phyloP scores from a whole-genome alignment of 2,113 vertebrate genomes.

The western clawed frog (Xenopus tropicalis) region UCB_Xtro_10.0 CM004443.2:114255501-114256000 shows the following conservation, averaged over 20 bases:
- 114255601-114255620: background rate
- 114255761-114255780: conserved; percentile 42
- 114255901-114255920: conserved; percentile 24
- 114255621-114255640: background rate
- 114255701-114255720: conserved; percentile 21
- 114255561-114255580: no score
- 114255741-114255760: conserved; percentile 39
- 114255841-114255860: conserved; percentile 25
- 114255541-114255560: no score
- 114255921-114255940: conserved; percentile 28
- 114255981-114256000: background rate
- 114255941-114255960: conserved; percentile 30
- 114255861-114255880: conserved; percentile 42
- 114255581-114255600: no score
- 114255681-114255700: conserved; percentile 20
- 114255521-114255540: no score
- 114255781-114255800: conserved; percentile 43
- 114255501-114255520: no score
- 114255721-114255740: conserved; percentile 43
- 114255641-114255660: background rate
- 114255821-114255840: conserved; percentile 28
- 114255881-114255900: conserved; percentile 39
- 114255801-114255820: conserved; percentile 42
- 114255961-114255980: conserved; percentile 17
- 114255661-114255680: conserved; percentile 15